Percentiles rank a stretch among this genome's conserved stretches.
Conservation (phyloP, 2,113 vertebrate genomes). For the Pelmatolapia mariae region DNA sequence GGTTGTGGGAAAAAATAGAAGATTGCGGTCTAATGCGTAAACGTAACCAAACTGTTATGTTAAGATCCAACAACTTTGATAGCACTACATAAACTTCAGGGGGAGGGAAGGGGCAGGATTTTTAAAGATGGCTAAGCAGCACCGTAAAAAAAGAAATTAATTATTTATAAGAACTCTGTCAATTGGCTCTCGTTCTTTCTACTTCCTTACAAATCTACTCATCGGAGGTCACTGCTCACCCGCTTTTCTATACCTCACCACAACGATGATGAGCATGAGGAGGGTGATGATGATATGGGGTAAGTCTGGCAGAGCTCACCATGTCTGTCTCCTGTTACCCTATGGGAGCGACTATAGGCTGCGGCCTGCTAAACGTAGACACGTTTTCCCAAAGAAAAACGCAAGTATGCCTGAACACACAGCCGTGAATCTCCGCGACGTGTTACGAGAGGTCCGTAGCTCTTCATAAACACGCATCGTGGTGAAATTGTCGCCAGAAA, state of each 20-base stretch:
- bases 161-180: background rate
- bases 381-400: background rate
- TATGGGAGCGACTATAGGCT: constrained; percentile 57
- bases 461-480: background rate
- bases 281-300: background rate
- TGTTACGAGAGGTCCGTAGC: background rate
- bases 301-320: constrained; percentile 39
- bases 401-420: background rate
- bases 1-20: background rate
- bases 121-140: background rate
- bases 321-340: constrained; percentile 51
- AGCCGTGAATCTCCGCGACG: background rate
- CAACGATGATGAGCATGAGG: background rate
- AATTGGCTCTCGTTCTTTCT: background rate
- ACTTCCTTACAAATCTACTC: background rate
- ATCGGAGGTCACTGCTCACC: background rate
- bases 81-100: background rate
- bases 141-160: accelerated
- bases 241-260: background rate
- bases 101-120: background rate
- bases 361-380: constrained; percentile 53
- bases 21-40: background rate
- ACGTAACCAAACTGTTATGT: background rate
- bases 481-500: background rate
- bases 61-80: background rate